Base-by-base conservation (phyloP, 2,113 vertebrate species). In the Hiodon alosoides region DNA sequence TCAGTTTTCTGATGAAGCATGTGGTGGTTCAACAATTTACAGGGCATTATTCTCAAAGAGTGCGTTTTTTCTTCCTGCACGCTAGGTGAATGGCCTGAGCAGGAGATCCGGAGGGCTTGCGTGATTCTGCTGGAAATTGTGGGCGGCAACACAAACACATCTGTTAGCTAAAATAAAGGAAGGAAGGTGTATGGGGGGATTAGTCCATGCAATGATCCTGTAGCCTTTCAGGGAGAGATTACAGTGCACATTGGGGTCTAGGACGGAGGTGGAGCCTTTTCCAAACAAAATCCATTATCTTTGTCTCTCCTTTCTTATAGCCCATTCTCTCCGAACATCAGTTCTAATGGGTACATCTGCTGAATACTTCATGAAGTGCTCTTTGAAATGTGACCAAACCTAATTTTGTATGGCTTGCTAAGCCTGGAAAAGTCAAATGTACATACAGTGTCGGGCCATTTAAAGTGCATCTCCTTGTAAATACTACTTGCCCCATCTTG, bases 161-260 rank as follows among this genome's bases (percentile, higher is more conserved):
- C 53, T 57, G 54, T 14, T 73, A 73, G 16, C 47, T 66, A 61
- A 51, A 55, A 61, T 66, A 55, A 73, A 54, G 17, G 14, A 75
- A 5, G 31, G 31, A 59, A 54, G 31, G 64, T 52, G 53, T 67
- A 59, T 68, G 65, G n/a, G 50, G 54, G 54, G 47, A 4, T 67
- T 74, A 58, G 53, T 58, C 67, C 83, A 77, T 75, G 83, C 81
- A 83, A 85, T 86, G 83, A 87, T 86, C 83, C 84, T 81, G 83
- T 82, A 81, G 77, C 83, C 85, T 86, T 87, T 88, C 85, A 86
- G 75, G 70, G 82, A 79, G 77, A 85, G 86, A 89, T 89, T 88
- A 90, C 80, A 78, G 69, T 62, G 77, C 73, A 86, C 87, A 83
- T 81, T 83, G 82, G 82, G 74, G 73, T 80, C 84, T 81, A 77